Conservation (phyloP, 2,113 vertebrate species). For the Silurus asotus region DNA sequence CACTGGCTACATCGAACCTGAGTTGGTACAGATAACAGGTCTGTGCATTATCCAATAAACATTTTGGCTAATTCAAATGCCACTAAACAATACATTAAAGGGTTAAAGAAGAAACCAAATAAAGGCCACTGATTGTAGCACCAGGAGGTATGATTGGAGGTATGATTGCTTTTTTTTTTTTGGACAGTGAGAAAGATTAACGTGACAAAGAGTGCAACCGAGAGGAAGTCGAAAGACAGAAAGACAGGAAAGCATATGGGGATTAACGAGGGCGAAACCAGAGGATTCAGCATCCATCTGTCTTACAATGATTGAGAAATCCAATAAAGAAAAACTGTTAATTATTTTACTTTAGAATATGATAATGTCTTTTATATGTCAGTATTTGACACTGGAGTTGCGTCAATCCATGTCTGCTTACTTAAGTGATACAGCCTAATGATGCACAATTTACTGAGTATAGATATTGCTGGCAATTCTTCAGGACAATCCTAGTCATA, state of each 20-base stretch:
- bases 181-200: not conserved
- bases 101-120: not conserved
- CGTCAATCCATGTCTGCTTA: conserved; percentile 20
- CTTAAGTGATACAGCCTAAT: not conserved
- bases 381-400: conserved; percentile 19
- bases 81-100: not conserved
- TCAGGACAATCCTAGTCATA: not conserved
- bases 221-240: not conserved
- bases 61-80: not conserved
- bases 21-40: not conserved
- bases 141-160: not conserved
- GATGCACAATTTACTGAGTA: not conserved
- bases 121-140: not conserved
- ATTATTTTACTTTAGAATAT: conserved; percentile 26
- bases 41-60: not conserved
- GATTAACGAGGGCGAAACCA: conserved; percentile 28
- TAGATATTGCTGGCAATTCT: not conserved
- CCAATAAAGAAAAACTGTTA: conserved; percentile 33
- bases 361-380: conserved; percentile 1
- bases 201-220: not conserved
- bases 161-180: not conserved
- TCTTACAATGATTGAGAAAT: conserved; percentile 13
- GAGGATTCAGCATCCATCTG: conserved; percentile 20
- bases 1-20: conserved; percentile 17
- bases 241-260: not conserved